These are phyloP conservation scores for Bubo bubo DNA, from an alignment of 2,113 vertebrate species.

Conservation along the genomic window DNA sequence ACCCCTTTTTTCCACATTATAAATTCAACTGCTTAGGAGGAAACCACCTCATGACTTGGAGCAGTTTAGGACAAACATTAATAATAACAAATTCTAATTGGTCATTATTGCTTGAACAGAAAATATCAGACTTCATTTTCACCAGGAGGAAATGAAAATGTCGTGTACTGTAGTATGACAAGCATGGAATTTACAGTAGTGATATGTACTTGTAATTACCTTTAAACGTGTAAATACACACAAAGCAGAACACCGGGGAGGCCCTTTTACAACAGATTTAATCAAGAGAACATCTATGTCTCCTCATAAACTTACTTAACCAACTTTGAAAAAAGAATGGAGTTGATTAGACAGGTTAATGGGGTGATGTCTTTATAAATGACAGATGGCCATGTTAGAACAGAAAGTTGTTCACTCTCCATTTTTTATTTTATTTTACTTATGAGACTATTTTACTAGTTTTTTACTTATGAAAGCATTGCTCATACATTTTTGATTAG, in stretches of 20 bases:
- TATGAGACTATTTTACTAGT: constrained; percentile 9
- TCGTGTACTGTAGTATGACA: constrained; percentile 57
- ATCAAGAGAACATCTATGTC: constrained; percentile 50
- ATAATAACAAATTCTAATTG: constrained; percentile 53
- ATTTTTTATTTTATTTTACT: constrained; percentile 64
- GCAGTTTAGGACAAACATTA: constrained; percentile 29
- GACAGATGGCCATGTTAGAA: constrained; percentile 66
- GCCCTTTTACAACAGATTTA: constrained; percentile 68
- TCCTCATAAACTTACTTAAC: constrained; percentile 64
- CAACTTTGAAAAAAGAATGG: constrained; percentile 65
- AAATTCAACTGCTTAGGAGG: constrained; percentile 32
- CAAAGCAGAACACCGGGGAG: constrained; percentile 65
- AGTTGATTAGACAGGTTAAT: constrained; percentile 70
- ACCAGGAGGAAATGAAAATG: constrained; percentile 67
- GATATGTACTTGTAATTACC: constrained; percentile 58
- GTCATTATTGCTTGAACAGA: constrained; percentile 35
- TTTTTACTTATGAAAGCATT: constrained; percentile 24
- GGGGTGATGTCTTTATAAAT: constrained; percentile 68
- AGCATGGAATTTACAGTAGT: constrained; percentile 66
- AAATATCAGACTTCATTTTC: constrained; percentile 58
- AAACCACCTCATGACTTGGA: constrained; percentile 40
- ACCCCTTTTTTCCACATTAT: constrained; percentile 2
- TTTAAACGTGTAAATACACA: constrained; percentile 62
- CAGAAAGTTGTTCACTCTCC: constrained; percentile 66
- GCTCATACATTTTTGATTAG: constrained; percentile 58